These are phyloP conservation scores for Caenorhabditis parvicauda DNA, from an alignment of 2,888 invertebrate genomes.

Conservation along the genomic window DNA sequence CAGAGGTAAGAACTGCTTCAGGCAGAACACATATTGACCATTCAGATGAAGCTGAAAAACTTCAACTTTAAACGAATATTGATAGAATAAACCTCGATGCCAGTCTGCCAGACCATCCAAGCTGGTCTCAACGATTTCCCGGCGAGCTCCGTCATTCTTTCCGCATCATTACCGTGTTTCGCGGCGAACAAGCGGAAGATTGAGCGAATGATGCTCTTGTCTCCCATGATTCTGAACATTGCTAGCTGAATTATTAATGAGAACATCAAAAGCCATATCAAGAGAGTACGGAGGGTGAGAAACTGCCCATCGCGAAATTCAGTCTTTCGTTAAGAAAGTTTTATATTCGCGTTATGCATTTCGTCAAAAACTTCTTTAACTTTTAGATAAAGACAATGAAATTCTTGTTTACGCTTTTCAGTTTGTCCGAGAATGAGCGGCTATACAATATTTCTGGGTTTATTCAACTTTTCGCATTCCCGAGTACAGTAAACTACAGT, in stretches of 20 bases:
- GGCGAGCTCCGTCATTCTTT: conserved; percentile 15
- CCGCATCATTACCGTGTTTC: no score
- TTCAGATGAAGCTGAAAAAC: conserved; percentile 67
- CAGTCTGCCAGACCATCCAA: conserved; percentile 92
- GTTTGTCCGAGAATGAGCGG: no score
- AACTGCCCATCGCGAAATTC: no score
- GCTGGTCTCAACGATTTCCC: conserved; percentile 65
- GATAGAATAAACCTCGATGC: conserved; percentile 73
- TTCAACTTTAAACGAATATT: neutral
- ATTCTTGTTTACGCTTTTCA: no score
- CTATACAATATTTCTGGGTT: no score
- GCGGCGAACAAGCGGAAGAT: no score
- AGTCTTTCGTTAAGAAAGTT: no score
- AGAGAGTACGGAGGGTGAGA: neutral
- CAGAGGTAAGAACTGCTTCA: conserved; percentile 74
- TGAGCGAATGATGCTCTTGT: conserved; percentile 46
- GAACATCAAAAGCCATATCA: neutral
- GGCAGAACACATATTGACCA: conserved; percentile 76
- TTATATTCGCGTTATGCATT: no score
- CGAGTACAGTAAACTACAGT: no score
- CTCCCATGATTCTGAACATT: conserved; percentile 48
- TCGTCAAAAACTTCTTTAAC: no score
- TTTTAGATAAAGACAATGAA: no score
- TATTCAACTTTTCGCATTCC: no score
- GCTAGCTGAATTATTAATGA: neutral